Base-by-base conservation (phyloP, 2,888 invertebrate species). In the Sminthurinus aureus region DNA sequence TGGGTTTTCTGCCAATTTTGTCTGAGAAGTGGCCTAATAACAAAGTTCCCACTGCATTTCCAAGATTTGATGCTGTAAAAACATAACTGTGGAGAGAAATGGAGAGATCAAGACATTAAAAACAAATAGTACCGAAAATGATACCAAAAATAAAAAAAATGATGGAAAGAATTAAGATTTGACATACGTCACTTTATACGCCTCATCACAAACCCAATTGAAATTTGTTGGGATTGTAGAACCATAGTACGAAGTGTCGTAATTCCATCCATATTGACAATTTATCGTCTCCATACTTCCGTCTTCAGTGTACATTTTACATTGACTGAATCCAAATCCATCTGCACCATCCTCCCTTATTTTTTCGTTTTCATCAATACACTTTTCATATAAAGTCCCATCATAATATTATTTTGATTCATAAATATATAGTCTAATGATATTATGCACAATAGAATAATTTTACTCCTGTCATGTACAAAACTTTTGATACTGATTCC, bases 161-260 rank as follows among this genome's bases (percentile, higher is more conserved):
- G 87, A 91, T 91, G 84, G 90, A 90, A 86, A 91, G 90, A 75
- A 91, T 91, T 88, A 93, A 91, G 69, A 91, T 90, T 89, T 92
- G 92, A 83, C n/a, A n/a, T n/a, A n/a, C n/a, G 92, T 91, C 84
- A 91, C 91, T 87, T 91, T 91, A 86, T 92, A 89, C 87, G 91
- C 91, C 88, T 91, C 91, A 67, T 91, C 91, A 88, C 93, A 93
- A 22, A 93, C 92, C 93, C 93, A 93, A 89, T 92, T 88, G 89
- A 92, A 91, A 85, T 91, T 90, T 6, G 92, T 91, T 20, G 91
- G 91, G 83, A 91, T 91, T 38, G 93, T 92, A 85, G 89, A 89
- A 50, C 89, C 89, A 89, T 92, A 93, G 91, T 92, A 92, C 3
- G 91, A 91, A 84, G 88, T 90, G 89, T 93, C 92, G 89, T 92